phyloP scores from a whole-genome alignment of 2,797 vertebrate genomes.

The Salarias fasciatus region DNA sequence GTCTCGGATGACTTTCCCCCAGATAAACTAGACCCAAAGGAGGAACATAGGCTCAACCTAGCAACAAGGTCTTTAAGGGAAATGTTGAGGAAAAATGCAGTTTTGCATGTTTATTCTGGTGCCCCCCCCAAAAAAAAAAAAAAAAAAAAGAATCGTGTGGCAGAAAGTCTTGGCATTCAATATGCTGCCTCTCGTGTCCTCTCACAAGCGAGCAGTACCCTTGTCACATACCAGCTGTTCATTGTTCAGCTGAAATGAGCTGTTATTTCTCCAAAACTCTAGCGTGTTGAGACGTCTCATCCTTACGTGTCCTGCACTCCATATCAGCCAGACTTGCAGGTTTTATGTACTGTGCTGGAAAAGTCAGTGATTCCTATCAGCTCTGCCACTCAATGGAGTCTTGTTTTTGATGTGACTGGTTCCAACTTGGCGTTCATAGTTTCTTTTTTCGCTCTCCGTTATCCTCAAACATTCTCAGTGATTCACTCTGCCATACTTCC shows the following conservation, averaged over 20 bases:
- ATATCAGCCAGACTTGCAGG: slow-evolving; percentile 36
- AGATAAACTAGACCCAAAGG: slow-evolving; percentile 10
- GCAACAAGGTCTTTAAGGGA: not conserved
- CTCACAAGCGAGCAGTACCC: slow-evolving; percentile 7
- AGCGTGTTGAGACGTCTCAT: slow-evolving; percentile 61
- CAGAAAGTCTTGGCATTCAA: not conserved
- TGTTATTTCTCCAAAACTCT: slow-evolving; percentile 15
- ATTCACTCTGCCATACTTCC: not conserved
- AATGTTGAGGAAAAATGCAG: not conserved
- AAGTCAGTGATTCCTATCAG: slow-evolving; percentile 58
- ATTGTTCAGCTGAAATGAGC: slow-evolving; percentile 23
- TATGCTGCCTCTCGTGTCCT: not conserved
- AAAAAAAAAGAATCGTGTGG: not conserved
- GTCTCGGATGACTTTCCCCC: slow-evolving; percentile 1
- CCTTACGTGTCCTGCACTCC: slow-evolving; percentile 49
- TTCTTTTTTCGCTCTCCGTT: not conserved
- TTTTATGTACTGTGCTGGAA: slow-evolving; percentile 35
- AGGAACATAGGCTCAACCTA: not conserved
- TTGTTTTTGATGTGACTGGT: slow-evolving; percentile 22
- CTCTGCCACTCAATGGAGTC: not conserved
- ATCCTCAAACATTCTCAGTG: not conserved
- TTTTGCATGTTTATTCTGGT: not conserved
- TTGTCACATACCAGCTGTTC: slow-evolving; percentile 23
- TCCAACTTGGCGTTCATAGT: slow-evolving; percentile 12
- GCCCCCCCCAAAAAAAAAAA: no score